phyloP scores from a whole-genome alignment of 2,888 invertebrate species.

The Tenodera sinensis region DNA sequence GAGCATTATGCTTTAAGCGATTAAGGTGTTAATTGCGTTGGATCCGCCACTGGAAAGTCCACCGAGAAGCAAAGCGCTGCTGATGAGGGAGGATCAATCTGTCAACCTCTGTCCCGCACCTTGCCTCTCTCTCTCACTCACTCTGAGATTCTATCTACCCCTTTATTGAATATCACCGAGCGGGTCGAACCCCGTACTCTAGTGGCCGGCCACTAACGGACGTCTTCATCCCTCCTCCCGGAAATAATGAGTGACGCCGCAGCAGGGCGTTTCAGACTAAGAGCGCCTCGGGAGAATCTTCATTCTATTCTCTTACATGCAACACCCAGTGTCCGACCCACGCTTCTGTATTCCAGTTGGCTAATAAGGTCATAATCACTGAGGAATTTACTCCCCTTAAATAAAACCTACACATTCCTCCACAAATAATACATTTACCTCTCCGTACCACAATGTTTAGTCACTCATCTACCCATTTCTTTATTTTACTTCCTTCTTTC shows the following conservation, averaged over 20 bases:
- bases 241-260: neutral
- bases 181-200: neutral
- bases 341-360: too few relatives aligned
- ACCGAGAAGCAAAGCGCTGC: neutral
- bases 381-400: too few relatives aligned
- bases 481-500: too few relatives aligned
- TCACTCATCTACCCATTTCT: too few relatives aligned
- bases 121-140: neutral
- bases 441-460: too few relatives aligned
- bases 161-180: slow-evolving; percentile 2
- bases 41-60: neutral
- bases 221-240: neutral
- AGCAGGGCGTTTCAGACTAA: neutral
- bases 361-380: too few relatives aligned
- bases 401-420: too few relatives aligned
- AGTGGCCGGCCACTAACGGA: neutral
- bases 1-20: too few relatives aligned
- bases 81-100: slow-evolving; percentile 7
- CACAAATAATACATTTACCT: too few relatives aligned
- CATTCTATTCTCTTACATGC: neutral
- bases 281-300: neutral
- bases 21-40: too few relatives aligned
- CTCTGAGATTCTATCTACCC: neutral
- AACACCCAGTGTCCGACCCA: neutral
- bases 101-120: slow-evolving; percentile 8